Conservation (phyloP, 2,888 invertebrate genomes). For the Andrena camellia region DNA sequence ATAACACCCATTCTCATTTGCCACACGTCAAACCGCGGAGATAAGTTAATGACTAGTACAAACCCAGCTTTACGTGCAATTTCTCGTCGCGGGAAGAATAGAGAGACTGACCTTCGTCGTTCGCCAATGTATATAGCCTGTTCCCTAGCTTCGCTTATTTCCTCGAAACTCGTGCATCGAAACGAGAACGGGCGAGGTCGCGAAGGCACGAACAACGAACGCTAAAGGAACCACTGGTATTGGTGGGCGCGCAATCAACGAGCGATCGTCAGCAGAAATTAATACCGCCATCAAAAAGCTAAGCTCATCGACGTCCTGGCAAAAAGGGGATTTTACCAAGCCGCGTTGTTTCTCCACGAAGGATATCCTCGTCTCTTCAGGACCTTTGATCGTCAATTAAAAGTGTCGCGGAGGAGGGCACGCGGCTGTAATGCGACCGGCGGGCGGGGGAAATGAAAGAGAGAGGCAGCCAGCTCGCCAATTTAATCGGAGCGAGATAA, state of each 20-base stretch:
- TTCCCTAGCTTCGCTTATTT: too few relatives aligned
- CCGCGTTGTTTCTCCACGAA: slow-evolving; percentile 3
- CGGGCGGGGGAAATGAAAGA: neutral
- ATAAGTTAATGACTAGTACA: neutral
- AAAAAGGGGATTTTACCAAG: neutral
- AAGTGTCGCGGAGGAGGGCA: neutral
- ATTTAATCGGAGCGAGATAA: slow-evolving; percentile 40
- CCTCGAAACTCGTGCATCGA: too few relatives aligned
- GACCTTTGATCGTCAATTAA: slow-evolving; percentile 16
- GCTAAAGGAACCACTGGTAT: too few relatives aligned
- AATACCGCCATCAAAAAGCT: neutral
- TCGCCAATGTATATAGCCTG: too few relatives aligned
- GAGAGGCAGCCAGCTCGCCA: neutral
- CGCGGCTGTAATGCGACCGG: too few relatives aligned
- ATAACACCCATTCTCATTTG: neutral
- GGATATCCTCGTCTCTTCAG: neutral
- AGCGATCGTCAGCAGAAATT: neutral
- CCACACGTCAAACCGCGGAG: neutral
- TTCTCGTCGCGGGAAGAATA: too few relatives aligned
- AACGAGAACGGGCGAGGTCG: too few relatives aligned
- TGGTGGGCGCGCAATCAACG: neutral
- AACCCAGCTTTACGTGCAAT: too few relatives aligned
- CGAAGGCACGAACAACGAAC: too few relatives aligned
- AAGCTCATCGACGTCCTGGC: neutral
- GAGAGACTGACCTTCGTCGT: too few relatives aligned